phyloP scores from a whole-genome alignment of 2,113 vertebrate species.

The Colinus virginianus region DNA sequence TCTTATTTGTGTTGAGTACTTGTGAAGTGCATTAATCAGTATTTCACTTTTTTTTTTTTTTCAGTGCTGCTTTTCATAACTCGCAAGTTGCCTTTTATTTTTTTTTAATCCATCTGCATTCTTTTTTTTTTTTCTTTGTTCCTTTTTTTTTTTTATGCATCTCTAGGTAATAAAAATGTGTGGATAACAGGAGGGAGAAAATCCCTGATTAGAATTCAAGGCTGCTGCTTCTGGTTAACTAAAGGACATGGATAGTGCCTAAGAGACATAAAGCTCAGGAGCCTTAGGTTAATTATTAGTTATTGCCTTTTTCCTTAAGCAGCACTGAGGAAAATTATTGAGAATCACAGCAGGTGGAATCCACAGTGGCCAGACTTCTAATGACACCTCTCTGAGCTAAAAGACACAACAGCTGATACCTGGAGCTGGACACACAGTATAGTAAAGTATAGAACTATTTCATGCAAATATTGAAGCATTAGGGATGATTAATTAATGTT shows the following conservation, averaged over 20 bases:
- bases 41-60: not conserved
- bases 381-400: not conserved
- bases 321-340: not conserved
- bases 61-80: not conserved
- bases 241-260: not conserved
- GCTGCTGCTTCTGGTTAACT: not conserved
- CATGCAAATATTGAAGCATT: not conserved
- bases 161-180: not conserved
- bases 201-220: not conserved
- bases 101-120: not conserved
- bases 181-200: not conserved
- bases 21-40: constrained; percentile 14
- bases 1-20: not conserved
- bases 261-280: not conserved
- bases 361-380: not conserved
- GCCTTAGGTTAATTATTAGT: not conserved
- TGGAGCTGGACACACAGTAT: not conserved
- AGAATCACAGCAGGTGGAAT: not conserved
- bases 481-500: not conserved
- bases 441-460: not conserved
- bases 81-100: not conserved
- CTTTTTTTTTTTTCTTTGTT: not conserved
- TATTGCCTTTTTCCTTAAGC: not conserved
- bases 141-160: not conserved
- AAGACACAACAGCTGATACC: not conserved